Evolutionary conservation across 2,888 invertebrate species (phyloP).

Genomic region (Barypeithes pellucidus): DNA sequence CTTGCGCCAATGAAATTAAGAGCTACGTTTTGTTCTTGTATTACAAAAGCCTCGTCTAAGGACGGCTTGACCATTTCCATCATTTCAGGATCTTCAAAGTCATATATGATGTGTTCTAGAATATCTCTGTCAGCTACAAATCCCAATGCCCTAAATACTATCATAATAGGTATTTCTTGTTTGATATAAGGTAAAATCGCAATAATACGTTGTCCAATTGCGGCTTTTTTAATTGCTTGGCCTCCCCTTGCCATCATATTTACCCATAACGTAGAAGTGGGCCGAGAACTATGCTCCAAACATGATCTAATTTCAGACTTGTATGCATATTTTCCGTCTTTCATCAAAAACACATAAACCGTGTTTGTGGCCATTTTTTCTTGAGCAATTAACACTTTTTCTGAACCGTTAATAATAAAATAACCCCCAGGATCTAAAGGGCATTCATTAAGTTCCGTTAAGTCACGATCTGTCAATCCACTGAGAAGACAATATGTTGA

Average conservation of each 20-base stretch:
- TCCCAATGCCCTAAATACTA: slow-evolving; percentile 97
- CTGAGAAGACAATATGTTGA: slow-evolving; percentile 97
- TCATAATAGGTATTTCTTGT: slow-evolving; percentile 99
- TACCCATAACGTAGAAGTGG: slow-evolving; percentile 98
- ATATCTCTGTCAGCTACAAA: slow-evolving; percentile 99
- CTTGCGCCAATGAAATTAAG: slow-evolving; percentile 98
- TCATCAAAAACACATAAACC: slow-evolving; percentile 99
- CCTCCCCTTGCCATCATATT: slow-evolving; percentile 99
- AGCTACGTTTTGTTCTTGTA: slow-evolving; percentile 94
- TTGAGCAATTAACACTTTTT: slow-evolving; percentile 94
- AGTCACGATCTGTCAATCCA: slow-evolving; percentile 97
- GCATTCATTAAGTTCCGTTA: slow-evolving; percentile 99
- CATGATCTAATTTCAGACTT: slow-evolving; percentile 98
- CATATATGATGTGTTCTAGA: slow-evolving; percentile 99
- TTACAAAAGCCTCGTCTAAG: slow-evolving; percentile 55
- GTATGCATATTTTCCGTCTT: slow-evolving; percentile 99
- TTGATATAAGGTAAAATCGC: slow-evolving; percentile 99
- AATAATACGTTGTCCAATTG: slow-evolving; percentile 98
- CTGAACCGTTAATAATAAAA: slow-evolving; percentile 99
- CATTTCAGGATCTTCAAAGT: slow-evolving; percentile 99
- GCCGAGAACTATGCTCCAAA: slow-evolving; percentile 90
- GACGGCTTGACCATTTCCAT: slow-evolving; percentile 93
- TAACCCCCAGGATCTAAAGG: slow-evolving; percentile 99
- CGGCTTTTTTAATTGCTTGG: slow-evolving; percentile 98
- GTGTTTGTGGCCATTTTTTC: slow-evolving; percentile 99